Evolutionary conservation across 2,113 vertebrate species (phyloP).

Genomic region (Amia ocellicauda): DNA sequence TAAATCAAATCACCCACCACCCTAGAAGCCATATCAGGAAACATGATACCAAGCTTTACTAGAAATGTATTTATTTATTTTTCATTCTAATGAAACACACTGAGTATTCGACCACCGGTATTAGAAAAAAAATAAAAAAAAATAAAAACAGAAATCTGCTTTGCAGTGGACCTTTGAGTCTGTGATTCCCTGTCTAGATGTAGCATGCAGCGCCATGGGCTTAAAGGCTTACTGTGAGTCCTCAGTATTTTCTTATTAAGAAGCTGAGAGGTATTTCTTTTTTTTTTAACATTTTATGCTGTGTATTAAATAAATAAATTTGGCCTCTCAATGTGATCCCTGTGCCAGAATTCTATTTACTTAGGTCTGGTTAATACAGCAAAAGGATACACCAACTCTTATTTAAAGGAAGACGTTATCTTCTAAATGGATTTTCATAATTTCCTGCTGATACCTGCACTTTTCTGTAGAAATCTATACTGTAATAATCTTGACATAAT

Average conservation of each 20-base stretch:
- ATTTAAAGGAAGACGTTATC: not conserved
- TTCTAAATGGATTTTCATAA: not conserved
- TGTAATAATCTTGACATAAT: too few species aligned
- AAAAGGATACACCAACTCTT: not conserved
- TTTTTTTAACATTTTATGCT: slow-evolving; percentile 33
- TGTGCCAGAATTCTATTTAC: slow-evolving; percentile 19
- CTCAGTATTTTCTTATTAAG: slow-evolving; percentile 32
- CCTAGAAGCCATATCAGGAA: not conserved
- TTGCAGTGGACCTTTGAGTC: slow-evolving; percentile 4
- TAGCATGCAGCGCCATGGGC: slow-evolving; percentile 20
- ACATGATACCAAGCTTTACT: slow-evolving; percentile 3
- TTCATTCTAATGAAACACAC: not conserved
- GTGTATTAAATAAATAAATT: slow-evolving; percentile 30
- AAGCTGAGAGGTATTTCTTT: slow-evolving; percentile 38
- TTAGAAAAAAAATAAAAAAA: slow-evolving; percentile 30
- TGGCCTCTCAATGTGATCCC: slow-evolving; percentile 22
- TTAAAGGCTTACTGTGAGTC: slow-evolving; percentile 45
- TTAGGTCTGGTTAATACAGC: not conserved
- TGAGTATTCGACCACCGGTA: slow-evolving; percentile 15
- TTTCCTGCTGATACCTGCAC: too few species aligned
- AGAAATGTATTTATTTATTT: not conserved
- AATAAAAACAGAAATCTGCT: slow-evolving; percentile 35
- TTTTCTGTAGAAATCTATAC: too few species aligned
- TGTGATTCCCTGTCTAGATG: slow-evolving; percentile 23
- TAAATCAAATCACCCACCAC: slow-evolving; percentile 10